Conservation (phyloP, 1,140 invertebrate genomes). For the Caenorhabditis briggsae region DNA sequence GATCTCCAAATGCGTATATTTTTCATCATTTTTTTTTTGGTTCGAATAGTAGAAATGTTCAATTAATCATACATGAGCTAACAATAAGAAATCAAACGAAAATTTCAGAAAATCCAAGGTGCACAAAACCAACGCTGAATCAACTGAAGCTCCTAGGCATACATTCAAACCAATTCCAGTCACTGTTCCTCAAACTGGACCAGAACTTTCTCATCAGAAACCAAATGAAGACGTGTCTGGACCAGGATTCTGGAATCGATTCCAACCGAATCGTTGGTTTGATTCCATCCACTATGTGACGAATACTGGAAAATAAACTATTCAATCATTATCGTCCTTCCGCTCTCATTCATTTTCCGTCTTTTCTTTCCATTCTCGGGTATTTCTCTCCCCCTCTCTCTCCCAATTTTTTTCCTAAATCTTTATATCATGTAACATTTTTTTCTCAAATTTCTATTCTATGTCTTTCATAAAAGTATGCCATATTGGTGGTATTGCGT, state of each 20-base stretch:
- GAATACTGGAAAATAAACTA: constrained; percentile 44
- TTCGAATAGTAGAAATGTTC: no score
- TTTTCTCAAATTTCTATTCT: background rate
- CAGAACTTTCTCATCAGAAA: constrained; percentile 59
- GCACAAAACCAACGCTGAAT: constrained; percentile 33
- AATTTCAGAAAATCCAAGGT: constrained; percentile 60
- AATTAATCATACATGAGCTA: no score
- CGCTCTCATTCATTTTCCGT: constrained; percentile 4
- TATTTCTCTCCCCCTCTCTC: background rate
- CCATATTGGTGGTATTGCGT: constrained; percentile 44
- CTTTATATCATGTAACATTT: background rate
- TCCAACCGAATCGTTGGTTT: constrained; percentile 73
- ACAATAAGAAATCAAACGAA: no score
- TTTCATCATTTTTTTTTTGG: no score
- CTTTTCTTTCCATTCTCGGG: constrained; percentile 55
- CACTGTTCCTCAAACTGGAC: constrained; percentile 61
- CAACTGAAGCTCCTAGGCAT: constrained; percentile 60
- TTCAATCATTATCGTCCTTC: background rate
- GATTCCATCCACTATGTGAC: constrained; percentile 50
- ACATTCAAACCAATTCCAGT: constrained; percentile 69
- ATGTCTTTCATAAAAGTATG: constrained; percentile 25
- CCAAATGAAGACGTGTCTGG: constrained; percentile 57
- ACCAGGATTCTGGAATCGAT: constrained; percentile 71
- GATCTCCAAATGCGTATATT: background rate
- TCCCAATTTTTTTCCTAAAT: background rate